Evolutionary conservation across 2,797 vertebrate genomes (phyloP).

Genomic region (Notolabrus celidotus): DNA sequence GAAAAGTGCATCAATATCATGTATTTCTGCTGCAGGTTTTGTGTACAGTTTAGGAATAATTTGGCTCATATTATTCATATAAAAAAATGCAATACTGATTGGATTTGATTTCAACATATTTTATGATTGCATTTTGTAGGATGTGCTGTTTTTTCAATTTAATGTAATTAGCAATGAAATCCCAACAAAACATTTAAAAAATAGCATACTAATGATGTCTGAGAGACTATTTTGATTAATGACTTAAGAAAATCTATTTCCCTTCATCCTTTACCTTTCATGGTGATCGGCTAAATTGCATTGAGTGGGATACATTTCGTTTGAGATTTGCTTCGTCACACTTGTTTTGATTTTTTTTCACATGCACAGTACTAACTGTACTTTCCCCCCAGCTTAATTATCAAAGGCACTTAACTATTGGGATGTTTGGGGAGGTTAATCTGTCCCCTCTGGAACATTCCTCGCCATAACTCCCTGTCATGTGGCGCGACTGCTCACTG

Average conservation of each 20-base stretch:
- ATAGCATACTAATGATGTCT: neutral
- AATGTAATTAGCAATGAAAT: neutral
- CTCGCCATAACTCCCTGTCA: conserved; percentile 74
- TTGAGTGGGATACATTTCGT: neutral
- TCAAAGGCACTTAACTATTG: conserved; percentile 67
- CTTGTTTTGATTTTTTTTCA: conserved; percentile 21
- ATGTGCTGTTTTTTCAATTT: neutral
- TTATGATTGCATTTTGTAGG: neutral
- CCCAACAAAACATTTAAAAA: neutral
- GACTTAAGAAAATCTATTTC: neutral
- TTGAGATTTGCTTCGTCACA: conserved; percentile 36
- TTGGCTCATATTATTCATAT: neutral
- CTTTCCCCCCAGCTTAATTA: conserved; percentile 53
- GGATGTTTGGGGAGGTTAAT: conserved; percentile 79
- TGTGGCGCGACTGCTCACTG: conserved; percentile 62
- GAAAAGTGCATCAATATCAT: no score
- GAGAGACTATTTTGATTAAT: neutral
- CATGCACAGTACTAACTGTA: conserved; percentile 55
- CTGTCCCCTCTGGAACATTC: conserved; percentile 80
- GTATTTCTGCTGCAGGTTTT: no score
- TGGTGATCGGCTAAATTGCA: neutral
- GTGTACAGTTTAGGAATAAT: neutral
- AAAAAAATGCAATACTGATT: neutral
- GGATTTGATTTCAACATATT: neutral
- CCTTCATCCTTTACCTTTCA: neutral